phyloP scores from a whole-genome alignment of 23 tunicate genomes.

The Botrylloides violaceus region DNA sequence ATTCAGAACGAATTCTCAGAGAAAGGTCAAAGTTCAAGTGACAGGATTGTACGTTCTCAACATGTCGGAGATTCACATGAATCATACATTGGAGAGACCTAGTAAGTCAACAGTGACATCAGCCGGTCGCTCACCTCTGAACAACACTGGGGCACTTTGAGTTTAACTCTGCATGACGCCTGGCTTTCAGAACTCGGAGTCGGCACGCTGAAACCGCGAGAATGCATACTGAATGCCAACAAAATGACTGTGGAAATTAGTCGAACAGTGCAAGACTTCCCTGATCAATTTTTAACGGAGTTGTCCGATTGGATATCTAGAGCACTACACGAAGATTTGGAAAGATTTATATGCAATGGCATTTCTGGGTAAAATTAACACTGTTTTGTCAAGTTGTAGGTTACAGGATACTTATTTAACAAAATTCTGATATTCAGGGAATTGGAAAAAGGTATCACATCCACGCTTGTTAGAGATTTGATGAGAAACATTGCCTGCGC shows the following conservation, averaged over 20 bases:
- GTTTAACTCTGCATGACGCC: too few species aligned
- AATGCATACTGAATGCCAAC: not conserved
- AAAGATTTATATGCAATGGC: not conserved
- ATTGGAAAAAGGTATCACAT: not conserved
- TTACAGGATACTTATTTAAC: too few species aligned
- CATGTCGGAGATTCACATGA: constrained; percentile 11
- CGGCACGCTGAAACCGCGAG: not conserved
- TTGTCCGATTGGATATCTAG: constrained; percentile 5
- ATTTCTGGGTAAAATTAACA: not conserved
- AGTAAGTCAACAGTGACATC: not conserved
- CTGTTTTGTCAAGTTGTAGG: too few species aligned
- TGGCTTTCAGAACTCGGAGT: not conserved
- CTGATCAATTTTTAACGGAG: not conserved
- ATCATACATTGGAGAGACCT: constrained; percentile 4
- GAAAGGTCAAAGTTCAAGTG: not conserved
- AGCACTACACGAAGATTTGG: constrained; percentile 10
- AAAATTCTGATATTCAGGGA: not conserved
- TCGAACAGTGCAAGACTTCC: not conserved
- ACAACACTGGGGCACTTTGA: too few species aligned
- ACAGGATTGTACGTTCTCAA: constrained; percentile 9
- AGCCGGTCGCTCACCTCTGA: too few species aligned
- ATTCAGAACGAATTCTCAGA: not conserved
- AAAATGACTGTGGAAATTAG: not conserved
- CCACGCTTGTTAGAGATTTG: not conserved
- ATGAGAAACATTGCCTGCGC: not conserved